Evolutionary conservation across 2,797 vertebrate species (phyloP).

Genomic region (Neostethus bicornis): DNA sequence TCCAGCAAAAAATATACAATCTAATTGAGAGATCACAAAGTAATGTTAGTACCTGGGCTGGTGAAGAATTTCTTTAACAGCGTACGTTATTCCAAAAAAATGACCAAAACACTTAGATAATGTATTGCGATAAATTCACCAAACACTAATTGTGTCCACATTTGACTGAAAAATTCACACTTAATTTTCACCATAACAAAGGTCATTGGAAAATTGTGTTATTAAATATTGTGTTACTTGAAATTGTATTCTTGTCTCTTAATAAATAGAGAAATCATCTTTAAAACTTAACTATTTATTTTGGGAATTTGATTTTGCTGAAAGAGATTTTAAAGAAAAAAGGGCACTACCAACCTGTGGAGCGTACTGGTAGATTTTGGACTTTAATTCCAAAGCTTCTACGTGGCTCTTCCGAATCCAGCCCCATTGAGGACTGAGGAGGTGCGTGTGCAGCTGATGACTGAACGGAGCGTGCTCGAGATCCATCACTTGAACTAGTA

Average conservation of each 20-base stretch:
- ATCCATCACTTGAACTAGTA: slow-evolving; percentile 97
- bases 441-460: slow-evolving; percentile 93
- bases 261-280: no score
- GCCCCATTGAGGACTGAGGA: slow-evolving; percentile 84
- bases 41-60: no score
- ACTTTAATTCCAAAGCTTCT: slow-evolving; percentile 99
- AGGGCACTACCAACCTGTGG: slow-evolving; percentile 89
- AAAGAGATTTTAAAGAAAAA: no score
- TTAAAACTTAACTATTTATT: background rate
- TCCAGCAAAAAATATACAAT: no score
- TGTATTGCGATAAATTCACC: slow-evolving; percentile 2
- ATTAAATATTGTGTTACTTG: background rate
- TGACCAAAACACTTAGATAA: no score
- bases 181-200: background rate
- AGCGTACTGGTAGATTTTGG: slow-evolving; percentile 96
- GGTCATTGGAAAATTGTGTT: background rate
- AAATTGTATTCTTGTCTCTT: no score
- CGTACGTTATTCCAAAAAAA: no score
- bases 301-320: background rate
- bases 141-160: background rate
- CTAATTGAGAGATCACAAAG: no score
- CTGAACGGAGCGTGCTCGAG: slow-evolving; percentile 92
- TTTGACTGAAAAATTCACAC: background rate
- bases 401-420: slow-evolving; percentile 96
- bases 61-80: no score